phyloP scores from a whole-genome alignment of 2,113 vertebrate species.

The Dipodomys stephensi region DNA sequence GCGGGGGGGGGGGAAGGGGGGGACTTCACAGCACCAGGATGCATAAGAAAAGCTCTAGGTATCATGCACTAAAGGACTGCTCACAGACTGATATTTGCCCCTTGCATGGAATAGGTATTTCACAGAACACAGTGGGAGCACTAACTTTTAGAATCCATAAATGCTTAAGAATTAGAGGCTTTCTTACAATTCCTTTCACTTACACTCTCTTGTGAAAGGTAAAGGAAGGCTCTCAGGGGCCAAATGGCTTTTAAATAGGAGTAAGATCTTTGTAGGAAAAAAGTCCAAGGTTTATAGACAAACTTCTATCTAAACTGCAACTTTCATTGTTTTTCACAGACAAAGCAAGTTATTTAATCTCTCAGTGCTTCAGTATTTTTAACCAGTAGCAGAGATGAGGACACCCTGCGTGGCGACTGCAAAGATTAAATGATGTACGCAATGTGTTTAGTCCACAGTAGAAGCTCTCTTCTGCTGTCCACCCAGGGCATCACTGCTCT shows the following conservation, averaged over 20 bases:
- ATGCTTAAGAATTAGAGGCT: background rate
- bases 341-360: background rate
- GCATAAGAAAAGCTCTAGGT: background rate
- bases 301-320: background rate
- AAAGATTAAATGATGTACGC: background rate
- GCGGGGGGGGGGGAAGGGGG: background rate
- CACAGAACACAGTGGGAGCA: background rate
- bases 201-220: background rate
- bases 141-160: background rate
- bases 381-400: background rate
- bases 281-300: background rate
- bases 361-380: background rate
- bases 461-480: background rate
- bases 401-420: background rate
- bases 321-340: background rate
- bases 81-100: background rate
- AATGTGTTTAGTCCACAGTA: background rate
- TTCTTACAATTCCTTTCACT: conserved; percentile 11
- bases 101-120: background rate
- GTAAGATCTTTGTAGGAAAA: background rate
- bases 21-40: background rate
- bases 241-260: background rate
- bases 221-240: background rate
- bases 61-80: background rate
- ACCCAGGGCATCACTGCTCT: background rate